Percentiles rank a stretch among this genome's conserved stretches.
Evolutionary conservation across 2,888 invertebrate species (phyloP).

Genomic region (Morpho achilles): DNA sequence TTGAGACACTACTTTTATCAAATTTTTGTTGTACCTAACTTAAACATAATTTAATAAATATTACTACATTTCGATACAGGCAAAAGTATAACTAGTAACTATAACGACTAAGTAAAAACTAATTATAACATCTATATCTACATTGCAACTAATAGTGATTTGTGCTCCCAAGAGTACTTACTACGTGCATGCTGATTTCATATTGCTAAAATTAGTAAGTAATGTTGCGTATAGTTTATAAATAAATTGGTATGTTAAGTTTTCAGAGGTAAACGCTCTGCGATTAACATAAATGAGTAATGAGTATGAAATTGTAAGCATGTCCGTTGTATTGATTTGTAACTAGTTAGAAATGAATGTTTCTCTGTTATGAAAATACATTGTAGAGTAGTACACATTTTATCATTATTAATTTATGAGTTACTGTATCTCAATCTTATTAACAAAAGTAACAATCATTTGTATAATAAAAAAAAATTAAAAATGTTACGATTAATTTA

Average conservation of each 20-base stretch:
- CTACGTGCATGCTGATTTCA: constrained; percentile 66
- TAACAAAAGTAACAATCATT: no score
- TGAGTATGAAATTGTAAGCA: constrained; percentile 12
- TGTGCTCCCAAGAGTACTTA: constrained; percentile 48
- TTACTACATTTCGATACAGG: constrained; percentile 34
- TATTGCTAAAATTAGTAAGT: constrained; percentile 60
- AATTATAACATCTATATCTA: constrained; percentile 43
- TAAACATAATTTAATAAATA: constrained; percentile 42
- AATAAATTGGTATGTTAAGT: constrained; percentile 51
- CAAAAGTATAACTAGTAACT: background rate
- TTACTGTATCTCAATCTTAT: no score
- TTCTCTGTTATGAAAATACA: no score
- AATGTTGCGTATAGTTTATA: constrained; percentile 52
- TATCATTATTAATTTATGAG: no score
- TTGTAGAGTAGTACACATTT: no score
- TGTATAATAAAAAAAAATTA: no score
- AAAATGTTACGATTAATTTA: no score
- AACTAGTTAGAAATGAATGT: background rate
- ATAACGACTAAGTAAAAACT: constrained; percentile 32
- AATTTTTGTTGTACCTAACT: no score
- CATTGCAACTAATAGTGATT: constrained; percentile 55
- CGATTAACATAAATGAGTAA: constrained; percentile 18
- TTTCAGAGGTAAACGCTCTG: constrained; percentile 50
- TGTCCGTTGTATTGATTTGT: constrained; percentile 9
- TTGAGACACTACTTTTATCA: no score